Evolutionary conservation across 2,888 invertebrate species (phyloP).

Genomic region (Druceiella hillmani): DNA sequence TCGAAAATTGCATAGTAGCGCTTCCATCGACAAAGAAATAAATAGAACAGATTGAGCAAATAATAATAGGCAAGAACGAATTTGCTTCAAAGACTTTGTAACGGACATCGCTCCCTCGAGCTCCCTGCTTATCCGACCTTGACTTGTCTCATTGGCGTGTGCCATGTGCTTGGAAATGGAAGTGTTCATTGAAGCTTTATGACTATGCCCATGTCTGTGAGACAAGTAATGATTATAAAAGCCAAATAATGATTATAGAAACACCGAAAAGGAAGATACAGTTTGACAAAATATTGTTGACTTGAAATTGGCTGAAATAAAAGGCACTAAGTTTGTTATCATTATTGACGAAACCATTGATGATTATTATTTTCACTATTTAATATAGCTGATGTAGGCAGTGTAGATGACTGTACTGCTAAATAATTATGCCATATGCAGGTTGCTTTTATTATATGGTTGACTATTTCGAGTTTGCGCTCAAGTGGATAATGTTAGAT

Average conservation of each 20-base stretch:
- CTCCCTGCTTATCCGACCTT: no score
- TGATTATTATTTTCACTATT: no score
- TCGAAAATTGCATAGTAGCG: conserved; percentile 12
- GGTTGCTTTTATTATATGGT: conserved; percentile 12
- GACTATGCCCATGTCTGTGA: conserved; percentile 16
- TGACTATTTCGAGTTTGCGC: conserved; percentile 11
- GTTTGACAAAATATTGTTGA: conserved; percentile 12
- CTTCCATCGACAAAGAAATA: conserved; percentile 9
- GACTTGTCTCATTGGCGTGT: no score
- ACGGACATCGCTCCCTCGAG: no score
- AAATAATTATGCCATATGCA: no score
- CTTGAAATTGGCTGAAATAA: conserved; percentile 13
- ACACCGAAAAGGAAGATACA: conserved; percentile 11
- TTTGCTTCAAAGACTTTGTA: conserved; percentile 5
- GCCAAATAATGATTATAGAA: conserved; percentile 12
- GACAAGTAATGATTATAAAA: no score
- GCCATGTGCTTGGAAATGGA: no score
- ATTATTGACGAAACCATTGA: conserved; percentile 11
- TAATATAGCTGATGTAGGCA: conserved; percentile 9
- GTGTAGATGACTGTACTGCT: conserved; percentile 12
- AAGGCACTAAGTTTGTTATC: conserved; percentile 12
- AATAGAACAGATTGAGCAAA: conserved; percentile 3
- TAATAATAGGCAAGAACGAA: conserved; percentile 5
- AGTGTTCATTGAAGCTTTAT: conserved; percentile 11
- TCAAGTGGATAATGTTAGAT: conserved; percentile 10